These are phyloP conservation scores for Lydus trimaculatus DNA, from an alignment of 2,888 invertebrate genomes.

Conservation along the genomic window DNA sequence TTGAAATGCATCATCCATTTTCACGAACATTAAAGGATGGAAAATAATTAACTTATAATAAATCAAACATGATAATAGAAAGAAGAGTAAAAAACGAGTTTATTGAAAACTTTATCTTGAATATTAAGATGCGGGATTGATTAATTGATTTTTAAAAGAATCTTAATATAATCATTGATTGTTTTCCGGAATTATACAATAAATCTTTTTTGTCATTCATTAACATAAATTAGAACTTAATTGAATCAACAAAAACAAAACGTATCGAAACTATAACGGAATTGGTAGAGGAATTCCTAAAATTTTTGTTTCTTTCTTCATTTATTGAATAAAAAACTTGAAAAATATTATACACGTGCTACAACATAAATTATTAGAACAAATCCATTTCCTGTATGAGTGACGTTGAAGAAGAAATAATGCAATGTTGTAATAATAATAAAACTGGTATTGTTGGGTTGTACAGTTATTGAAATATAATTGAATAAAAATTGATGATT, in stretches of 20 bases:
- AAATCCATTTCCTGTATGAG: neutral
- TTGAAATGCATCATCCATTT: too few relatives aligned
- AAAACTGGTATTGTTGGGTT: neutral
- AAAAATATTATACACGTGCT: neutral
- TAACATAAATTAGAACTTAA: neutral
- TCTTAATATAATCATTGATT: neutral
- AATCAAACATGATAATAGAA: too few relatives aligned
- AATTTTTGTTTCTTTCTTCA: neutral
- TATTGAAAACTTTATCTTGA: neutral
- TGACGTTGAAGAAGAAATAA: neutral
- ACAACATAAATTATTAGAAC: neutral
- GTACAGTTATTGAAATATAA: slow-evolving; percentile 1
- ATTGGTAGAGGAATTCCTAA: neutral
- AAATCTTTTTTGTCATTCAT: neutral
- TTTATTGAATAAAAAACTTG: neutral
- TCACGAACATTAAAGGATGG: too few relatives aligned
- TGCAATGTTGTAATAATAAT: neutral
- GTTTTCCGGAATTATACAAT: neutral
- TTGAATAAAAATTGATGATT: neutral
- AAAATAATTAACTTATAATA: too few relatives aligned
- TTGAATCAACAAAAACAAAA: neutral
- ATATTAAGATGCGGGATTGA: neutral
- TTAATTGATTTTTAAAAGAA: neutral
- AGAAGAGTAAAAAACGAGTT: neutral
- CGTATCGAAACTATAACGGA: neutral